Conservation (phyloP, 1,140 invertebrate species). For the Drosophila fuyamai region DNA sequence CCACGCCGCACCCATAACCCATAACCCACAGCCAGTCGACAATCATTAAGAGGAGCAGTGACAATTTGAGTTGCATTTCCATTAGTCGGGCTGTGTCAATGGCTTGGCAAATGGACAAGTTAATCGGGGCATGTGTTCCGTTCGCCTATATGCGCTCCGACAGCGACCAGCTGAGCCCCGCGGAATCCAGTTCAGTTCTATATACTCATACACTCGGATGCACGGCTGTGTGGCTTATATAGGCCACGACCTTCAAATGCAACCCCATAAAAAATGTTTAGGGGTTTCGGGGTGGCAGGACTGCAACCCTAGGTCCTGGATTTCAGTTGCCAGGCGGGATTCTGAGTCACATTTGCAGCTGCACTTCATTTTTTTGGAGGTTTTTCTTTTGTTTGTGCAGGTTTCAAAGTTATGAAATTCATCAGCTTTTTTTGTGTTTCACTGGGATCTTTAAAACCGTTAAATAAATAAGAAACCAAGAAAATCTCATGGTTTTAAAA, state of each 20-base stretch:
- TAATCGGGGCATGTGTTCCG: slow-evolving; percentile 37
- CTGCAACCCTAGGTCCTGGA: slow-evolving; percentile 22
- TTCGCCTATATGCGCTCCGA: slow-evolving; percentile 38
- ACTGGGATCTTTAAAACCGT: too few relatives aligned
- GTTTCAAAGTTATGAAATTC: slow-evolving; percentile 8
- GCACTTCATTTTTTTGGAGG: background rate
- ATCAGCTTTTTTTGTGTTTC: too few relatives aligned
- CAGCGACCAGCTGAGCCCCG: slow-evolving; percentile 27
- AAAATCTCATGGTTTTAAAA: too few relatives aligned
- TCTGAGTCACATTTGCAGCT: slow-evolving; percentile 12
- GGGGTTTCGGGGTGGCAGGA: slow-evolving; percentile 15
- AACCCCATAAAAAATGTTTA: slow-evolving; percentile 38
- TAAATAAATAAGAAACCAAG: too few relatives aligned
- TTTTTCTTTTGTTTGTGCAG: slow-evolving; percentile 10
- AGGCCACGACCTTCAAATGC: slow-evolving; percentile 47
- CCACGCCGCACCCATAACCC: background rate
- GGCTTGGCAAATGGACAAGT: slow-evolving; percentile 50
- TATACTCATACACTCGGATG: background rate
- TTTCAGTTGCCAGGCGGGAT: slow-evolving; percentile 26
- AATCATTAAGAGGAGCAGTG: slow-evolving; percentile 25
- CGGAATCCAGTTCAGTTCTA: slow-evolving; percentile 11
- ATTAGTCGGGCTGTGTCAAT: slow-evolving; percentile 39
- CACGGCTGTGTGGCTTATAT: slow-evolving; percentile 3
- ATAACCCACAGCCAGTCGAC: background rate
- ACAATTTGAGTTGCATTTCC: slow-evolving; percentile 61